A percentile compares a stretch with the other conserved stretches of the same genome.
Evolutionary conservation across 2,797 vertebrate genomes (phyloP).

Genomic region (Otolemur crassicaudatus): DNA sequence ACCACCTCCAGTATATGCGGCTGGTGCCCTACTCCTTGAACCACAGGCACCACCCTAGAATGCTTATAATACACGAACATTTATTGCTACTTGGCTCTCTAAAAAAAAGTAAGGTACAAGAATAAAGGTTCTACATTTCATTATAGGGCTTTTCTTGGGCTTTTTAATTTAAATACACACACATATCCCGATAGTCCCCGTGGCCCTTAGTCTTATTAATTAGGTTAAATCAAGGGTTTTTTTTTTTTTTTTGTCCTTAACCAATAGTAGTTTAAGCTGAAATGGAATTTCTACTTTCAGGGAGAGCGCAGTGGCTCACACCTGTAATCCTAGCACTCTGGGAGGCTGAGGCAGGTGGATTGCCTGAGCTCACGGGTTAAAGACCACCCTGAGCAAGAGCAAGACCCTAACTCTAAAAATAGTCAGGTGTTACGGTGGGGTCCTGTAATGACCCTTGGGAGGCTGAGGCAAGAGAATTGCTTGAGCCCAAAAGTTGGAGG

Average conservation of each 20-base stretch:
- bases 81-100: neutral
- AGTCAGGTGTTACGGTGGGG: too few species aligned
- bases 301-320: too few species aligned
- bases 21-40: too few species aligned
- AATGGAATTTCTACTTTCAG: neutral
- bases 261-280: neutral
- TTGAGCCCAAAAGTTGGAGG: too few species aligned
- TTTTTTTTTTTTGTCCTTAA: neutral
- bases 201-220: neutral
- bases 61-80: neutral
- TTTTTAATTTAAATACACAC: neutral
- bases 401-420: too few species aligned
- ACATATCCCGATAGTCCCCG: neutral
- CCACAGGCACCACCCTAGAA: neutral
- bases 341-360: too few species aligned
- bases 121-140: neutral
- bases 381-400: too few species aligned
- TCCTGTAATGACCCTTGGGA: too few species aligned
- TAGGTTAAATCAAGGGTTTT: neutral
- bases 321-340: too few species aligned
- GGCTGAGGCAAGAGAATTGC: too few species aligned
- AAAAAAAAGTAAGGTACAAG: constrained; percentile 26
- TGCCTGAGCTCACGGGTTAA: too few species aligned
- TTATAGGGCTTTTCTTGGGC: neutral
- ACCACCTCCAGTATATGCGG: too few species aligned